A percentile compares a stretch with the other conserved stretches of the same genome.
Evolutionary conservation across 2,797 vertebrate genomes (phyloP).

Genomic region (Gymnothorax javanicus): DNA sequence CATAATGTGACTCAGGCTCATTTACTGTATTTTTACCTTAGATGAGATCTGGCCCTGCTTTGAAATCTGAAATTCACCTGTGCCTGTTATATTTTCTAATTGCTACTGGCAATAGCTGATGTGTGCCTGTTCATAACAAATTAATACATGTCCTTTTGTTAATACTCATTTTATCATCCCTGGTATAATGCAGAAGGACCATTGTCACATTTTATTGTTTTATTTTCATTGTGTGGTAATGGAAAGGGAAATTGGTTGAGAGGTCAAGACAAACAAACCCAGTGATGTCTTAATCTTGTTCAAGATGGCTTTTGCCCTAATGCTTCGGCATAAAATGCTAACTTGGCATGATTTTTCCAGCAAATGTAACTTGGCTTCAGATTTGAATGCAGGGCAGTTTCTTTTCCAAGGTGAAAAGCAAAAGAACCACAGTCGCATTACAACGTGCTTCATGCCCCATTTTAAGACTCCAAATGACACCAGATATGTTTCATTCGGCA

Average conservation of each 20-base stretch:
- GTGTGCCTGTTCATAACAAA: background rate
- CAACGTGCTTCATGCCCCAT: constrained; percentile 24
- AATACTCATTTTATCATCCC: too few relatives aligned
- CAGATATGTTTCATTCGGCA: constrained; percentile 72
- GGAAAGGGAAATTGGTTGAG: too few relatives aligned
- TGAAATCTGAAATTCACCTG: background rate
- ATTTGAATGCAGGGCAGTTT: background rate
- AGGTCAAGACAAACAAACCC: too few relatives aligned
- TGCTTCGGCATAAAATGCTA: too few relatives aligned
- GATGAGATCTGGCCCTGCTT: background rate
- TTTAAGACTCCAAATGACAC: constrained; percentile 62
- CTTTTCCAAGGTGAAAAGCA: constrained; percentile 47
- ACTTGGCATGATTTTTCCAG: background rate
- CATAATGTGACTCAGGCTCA: background rate
- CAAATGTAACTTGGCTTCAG: background rate
- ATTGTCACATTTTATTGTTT: too few relatives aligned
- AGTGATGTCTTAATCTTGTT: too few relatives aligned
- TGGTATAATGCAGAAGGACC: too few relatives aligned
- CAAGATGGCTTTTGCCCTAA: too few relatives aligned
- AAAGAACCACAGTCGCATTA: background rate
- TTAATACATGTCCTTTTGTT: background rate
- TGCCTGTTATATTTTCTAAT: background rate
- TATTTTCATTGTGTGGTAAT: too few relatives aligned
- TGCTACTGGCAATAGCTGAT: background rate
- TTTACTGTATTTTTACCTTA: background rate